These are phyloP conservation scores for Drosophila varians DNA, from an alignment of 1,140 invertebrate species.

Conservation along the genomic window DNA sequence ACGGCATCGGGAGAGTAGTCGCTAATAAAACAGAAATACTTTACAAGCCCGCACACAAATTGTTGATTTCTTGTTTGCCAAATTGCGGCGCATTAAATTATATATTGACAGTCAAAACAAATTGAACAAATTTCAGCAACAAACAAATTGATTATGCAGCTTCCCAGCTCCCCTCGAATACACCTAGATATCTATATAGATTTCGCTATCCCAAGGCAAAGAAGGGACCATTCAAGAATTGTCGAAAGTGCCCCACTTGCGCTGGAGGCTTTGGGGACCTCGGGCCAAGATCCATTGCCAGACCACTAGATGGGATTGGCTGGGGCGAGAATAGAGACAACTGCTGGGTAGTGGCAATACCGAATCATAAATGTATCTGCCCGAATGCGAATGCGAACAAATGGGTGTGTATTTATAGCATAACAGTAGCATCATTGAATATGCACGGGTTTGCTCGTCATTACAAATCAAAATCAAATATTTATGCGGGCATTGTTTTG, in stretches of 20 bases:
- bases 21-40: background rate
- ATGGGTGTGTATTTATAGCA: constrained; percentile 27
- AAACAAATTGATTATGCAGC: constrained; percentile 52
- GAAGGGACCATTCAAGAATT: too few species aligned
- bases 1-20: background rate
- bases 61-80: too few species aligned
- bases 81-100: background rate
- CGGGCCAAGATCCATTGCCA: too few species aligned
- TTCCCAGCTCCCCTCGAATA: background rate
- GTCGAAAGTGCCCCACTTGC: too few species aligned
- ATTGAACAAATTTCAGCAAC: constrained; percentile 46
- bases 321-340: constrained; percentile 4
- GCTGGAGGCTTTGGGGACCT: too few species aligned
- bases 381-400: too few species aligned
- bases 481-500: constrained; percentile 52
- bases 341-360: constrained; percentile 18
- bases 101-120: constrained; percentile 31
- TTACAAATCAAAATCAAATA: constrained; percentile 52
- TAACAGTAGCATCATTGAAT: background rate
- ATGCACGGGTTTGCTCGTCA: constrained; percentile 7
- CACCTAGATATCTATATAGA: background rate
- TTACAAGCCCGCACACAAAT: too few species aligned
- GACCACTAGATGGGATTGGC: constrained; percentile 41
- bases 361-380: constrained; percentile 25
- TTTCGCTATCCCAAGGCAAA: too few species aligned